phyloP scores from a whole-genome alignment of 2,797 vertebrate species.

The Eulemur mongoz region DNA sequence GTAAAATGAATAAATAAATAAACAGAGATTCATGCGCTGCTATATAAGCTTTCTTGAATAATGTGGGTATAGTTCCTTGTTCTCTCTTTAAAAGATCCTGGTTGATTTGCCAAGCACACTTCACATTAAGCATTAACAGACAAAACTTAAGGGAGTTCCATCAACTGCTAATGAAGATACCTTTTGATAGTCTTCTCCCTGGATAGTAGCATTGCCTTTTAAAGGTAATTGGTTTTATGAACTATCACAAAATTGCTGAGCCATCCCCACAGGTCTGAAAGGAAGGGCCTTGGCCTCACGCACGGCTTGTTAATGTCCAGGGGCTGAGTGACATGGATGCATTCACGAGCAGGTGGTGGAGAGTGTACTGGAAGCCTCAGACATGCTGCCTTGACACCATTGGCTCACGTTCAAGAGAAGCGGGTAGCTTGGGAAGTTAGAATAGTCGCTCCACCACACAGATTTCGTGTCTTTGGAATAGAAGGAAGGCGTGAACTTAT shows the following conservation, averaged over 20 bases:
- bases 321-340: neutral
- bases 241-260: neutral
- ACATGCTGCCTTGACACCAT: accelerated
- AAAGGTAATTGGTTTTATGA: neutral
- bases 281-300: neutral
- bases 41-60: neutral
- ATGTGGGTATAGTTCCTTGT: neutral
- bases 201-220: neutral
- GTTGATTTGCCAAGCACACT: neutral
- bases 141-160: neutral
- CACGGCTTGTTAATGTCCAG: neutral
- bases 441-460: neutral
- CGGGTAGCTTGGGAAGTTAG: neutral
- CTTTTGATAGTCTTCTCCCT: neutral
- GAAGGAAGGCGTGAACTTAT: neutral
- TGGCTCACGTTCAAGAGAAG: neutral
- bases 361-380: neutral
- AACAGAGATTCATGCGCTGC: neutral
- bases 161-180: neutral
- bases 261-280: neutral
- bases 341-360: neutral
- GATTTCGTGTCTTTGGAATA: neutral
- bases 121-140: neutral
- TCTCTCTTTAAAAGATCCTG: neutral
- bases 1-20: neutral